Percentiles rank a stretch among this genome's conserved stretches.
Conservation (phyloP, 1,140 invertebrate species). For the Drosophila watanabei region DNA sequence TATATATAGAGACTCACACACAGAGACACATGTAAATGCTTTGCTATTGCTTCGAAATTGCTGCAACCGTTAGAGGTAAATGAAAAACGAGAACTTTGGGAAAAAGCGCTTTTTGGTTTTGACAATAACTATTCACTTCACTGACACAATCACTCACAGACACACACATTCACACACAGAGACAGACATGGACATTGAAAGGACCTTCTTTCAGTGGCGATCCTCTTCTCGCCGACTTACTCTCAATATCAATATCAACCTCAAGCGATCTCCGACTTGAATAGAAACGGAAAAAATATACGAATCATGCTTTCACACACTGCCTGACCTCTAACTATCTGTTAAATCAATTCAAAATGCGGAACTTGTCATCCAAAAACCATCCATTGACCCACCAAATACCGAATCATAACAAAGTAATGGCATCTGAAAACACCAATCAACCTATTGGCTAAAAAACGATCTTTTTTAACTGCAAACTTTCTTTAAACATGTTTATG, state of each 20-base stretch:
- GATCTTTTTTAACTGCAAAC: constrained; percentile 21
- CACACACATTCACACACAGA: constrained; percentile 4
- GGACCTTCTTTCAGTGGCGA: constrained; percentile 21
- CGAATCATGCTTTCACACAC: constrained; percentile 58
- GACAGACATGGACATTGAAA: constrained; percentile 29
- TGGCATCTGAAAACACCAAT: constrained; percentile 17
- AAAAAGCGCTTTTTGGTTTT: constrained; percentile 42
- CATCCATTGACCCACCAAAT: constrained; percentile 18
- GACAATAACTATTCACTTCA: constrained; percentile 22
- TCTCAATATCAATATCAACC: constrained; percentile 25
- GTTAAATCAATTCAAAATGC: constrained; percentile 45
- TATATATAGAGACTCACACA: constrained; percentile 17
- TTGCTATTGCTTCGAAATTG: constrained; percentile 65
- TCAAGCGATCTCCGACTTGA: constrained; percentile 13
- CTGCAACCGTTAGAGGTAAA: constrained; percentile 46
- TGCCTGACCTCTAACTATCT: constrained; percentile 46
- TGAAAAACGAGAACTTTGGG: constrained; percentile 34
- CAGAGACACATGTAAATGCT: constrained; percentile 44
- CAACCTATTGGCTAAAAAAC: constrained; percentile 22
- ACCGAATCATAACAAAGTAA: constrained; percentile 36
- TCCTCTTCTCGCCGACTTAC: constrained; percentile 48
- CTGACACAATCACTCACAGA: constrained; percentile 13
- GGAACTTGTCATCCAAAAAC: constrained; percentile 35
- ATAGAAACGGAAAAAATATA: constrained; percentile 5
- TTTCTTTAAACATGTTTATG: constrained; percentile 1